Conservation (phyloP, 2,888 invertebrate species). For the Idaea biselata region DNA sequence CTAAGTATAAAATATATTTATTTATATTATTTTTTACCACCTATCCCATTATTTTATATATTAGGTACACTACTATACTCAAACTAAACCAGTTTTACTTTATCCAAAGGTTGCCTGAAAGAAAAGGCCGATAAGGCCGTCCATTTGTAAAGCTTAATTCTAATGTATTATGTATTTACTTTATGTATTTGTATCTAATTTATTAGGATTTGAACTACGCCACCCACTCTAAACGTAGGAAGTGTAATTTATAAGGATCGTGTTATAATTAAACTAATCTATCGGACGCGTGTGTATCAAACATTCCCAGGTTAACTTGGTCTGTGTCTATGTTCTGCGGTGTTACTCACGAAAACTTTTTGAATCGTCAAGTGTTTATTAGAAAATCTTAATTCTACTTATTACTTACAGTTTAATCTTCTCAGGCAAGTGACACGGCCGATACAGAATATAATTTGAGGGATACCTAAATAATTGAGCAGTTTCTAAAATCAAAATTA, state of each 20-base stretch:
- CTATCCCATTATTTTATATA: no score
- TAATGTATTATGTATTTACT: no score
- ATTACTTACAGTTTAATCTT: no score
- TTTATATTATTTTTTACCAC: no score
- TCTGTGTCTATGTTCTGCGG: constrained; percentile 25
- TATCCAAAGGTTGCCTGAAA: no score
- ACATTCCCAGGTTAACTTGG: constrained; percentile 41
- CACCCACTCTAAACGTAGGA: constrained; percentile 37
- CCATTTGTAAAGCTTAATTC: no score
- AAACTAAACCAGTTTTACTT: no score
- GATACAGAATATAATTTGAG: constrained; percentile 17
- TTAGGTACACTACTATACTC: no score
- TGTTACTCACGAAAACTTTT: constrained; percentile 28
- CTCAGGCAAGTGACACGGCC: no score
- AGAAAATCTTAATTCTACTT: neutral
- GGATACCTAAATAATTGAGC: constrained; percentile 19
- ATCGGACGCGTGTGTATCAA: constrained; percentile 53
- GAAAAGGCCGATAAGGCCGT: no score
- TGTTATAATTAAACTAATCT: constrained; percentile 66
- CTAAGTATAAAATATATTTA: no score
- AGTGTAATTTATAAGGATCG: constrained; percentile 50
- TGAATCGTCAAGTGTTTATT: neutral
- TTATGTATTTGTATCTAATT: neutral
- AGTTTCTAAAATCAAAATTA: no score
- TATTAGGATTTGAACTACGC: constrained; percentile 7